Conservation (phyloP, 2,888 invertebrate species). For the Agonopterix arenella region DNA sequence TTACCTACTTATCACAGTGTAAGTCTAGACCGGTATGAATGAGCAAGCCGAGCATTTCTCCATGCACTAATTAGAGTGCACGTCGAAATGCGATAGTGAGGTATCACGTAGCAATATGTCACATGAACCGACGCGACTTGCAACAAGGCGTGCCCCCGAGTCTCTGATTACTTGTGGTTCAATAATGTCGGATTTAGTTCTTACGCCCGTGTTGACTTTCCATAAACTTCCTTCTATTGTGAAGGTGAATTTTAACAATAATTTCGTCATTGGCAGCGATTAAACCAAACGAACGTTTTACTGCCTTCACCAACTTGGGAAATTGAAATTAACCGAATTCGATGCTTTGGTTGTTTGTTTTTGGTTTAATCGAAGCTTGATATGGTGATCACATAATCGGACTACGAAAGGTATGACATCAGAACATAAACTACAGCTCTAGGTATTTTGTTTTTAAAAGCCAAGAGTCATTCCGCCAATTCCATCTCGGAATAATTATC, state of each 20-base stretch:
- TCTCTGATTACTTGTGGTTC: slow-evolving; percentile 53
- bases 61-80: slow-evolving; percentile 55
- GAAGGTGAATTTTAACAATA: slow-evolving; percentile 1
- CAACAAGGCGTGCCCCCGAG: slow-evolving; percentile 23
- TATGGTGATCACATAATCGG: too few relatives aligned
- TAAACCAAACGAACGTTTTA: too few relatives aligned
- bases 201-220: slow-evolving; percentile 34
- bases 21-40: slow-evolving; percentile 5
- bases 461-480: not conserved
- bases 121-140: slow-evolving; percentile 46
- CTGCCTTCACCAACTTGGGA: too few relatives aligned
- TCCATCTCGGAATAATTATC: too few relatives aligned
- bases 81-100: slow-evolving; percentile 48
- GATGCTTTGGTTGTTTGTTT: too few relatives aligned
- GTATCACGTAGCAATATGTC: slow-evolving; percentile 59
- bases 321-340: too few relatives aligned
- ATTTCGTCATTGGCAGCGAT: too few relatives aligned
- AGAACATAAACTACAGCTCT: too few relatives aligned
- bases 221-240: slow-evolving; percentile 27
- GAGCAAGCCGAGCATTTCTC: slow-evolving; percentile 34
- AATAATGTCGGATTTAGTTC: slow-evolving; percentile 28
- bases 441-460: not conserved
- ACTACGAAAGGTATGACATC: too few relatives aligned
- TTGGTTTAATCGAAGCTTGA: too few relatives aligned
- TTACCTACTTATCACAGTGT: not conserved